Evolutionary conservation across 2,113 vertebrate genomes (phyloP).

Genomic region (Eolophus roseicapilla): DNA sequence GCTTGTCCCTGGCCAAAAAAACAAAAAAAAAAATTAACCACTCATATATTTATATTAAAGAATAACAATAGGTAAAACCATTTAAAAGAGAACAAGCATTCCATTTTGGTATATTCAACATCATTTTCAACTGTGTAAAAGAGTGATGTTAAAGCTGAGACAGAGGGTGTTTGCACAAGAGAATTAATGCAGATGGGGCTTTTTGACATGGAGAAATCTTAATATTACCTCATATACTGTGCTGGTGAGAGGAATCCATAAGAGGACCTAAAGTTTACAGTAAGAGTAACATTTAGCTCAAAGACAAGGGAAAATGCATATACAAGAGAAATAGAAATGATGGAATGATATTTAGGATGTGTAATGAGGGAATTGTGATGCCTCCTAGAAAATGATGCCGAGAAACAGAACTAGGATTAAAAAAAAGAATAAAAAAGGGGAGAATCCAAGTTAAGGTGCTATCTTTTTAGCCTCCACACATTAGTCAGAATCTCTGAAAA

Average conservation of each 20-base stretch:
- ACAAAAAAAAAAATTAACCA: background rate
- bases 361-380: background rate
- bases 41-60: background rate
- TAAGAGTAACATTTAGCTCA: background rate
- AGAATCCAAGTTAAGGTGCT: background rate
- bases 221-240: background rate
- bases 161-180: background rate
- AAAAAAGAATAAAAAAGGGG: background rate
- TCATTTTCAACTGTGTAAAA: background rate
- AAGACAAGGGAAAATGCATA: background rate
- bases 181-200: background rate
- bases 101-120: background rate
- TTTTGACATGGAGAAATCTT: background rate
- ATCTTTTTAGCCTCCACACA: background rate
- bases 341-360: background rate
- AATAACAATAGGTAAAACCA: background rate
- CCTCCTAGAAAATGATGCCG: background rate
- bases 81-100: background rate
- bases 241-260: background rate
- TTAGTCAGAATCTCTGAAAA: background rate
- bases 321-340: background rate
- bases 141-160: background rate
- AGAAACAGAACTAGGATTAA: background rate
- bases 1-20: background rate
- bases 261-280: background rate